Percentiles rank a stretch among this genome's conserved stretches.
phyloP scores from a whole-genome alignment of 2,113 vertebrate species.

The Phylloscopus whistleri region DNA sequence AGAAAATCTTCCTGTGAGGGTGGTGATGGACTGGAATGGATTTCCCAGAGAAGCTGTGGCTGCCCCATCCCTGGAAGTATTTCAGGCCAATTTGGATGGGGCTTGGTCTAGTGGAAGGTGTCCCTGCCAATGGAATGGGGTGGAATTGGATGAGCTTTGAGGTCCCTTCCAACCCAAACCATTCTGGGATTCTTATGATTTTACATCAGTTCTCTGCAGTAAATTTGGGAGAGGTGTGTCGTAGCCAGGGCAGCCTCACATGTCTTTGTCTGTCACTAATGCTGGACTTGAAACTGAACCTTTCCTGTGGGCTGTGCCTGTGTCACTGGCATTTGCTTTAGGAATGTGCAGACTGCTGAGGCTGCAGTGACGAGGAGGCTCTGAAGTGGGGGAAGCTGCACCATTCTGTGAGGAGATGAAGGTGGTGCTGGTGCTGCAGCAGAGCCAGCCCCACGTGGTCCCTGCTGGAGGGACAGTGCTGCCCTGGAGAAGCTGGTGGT shows the following conservation, averaged over 20 bases:
- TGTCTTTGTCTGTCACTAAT: neutral
- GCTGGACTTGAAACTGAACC: neutral
- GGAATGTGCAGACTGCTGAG: neutral
- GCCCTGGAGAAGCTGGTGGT: accelerated
- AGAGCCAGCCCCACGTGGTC: accelerated
- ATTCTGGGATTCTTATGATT: neutral
- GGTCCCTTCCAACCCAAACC: neutral
- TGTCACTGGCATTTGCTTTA: neutral
- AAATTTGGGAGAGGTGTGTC: accelerated
- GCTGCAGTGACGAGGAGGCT: neutral
- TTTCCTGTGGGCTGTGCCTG: neutral
- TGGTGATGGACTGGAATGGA: neutral
- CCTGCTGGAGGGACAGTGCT: neutral
- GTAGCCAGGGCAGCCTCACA: neutral
- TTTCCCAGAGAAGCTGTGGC: neutral
- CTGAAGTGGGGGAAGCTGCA: neutral
- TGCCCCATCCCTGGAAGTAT: neutral
- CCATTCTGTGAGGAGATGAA: neutral
- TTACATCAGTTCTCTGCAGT: neutral
- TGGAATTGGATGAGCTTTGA: neutral
- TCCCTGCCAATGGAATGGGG: neutral
- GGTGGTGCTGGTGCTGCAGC: neutral
- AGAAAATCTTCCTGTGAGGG: neutral
- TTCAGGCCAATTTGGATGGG: neutral
- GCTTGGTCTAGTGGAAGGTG: neutral